Conservation (phyloP, 2,888 invertebrate species). For the Oxycera nigricornis region DNA sequence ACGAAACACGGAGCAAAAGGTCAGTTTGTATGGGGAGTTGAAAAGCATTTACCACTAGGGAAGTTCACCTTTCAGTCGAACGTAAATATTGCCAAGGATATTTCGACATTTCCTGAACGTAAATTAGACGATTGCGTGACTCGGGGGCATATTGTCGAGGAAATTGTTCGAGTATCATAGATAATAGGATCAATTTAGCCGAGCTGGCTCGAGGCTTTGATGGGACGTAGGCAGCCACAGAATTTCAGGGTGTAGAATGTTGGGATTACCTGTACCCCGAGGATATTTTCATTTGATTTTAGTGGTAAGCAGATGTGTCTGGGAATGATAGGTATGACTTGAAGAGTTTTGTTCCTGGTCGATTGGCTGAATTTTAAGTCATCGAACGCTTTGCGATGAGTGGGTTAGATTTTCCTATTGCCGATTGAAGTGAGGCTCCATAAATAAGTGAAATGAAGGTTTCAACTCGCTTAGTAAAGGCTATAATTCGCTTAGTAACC, state of each 20-base stretch:
- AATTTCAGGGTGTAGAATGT: neutral
- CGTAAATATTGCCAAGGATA: conserved; percentile 39
- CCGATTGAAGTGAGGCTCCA: too few species aligned
- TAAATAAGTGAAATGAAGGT: too few species aligned
- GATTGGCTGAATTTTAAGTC: neutral
- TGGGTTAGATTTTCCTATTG: too few species aligned
- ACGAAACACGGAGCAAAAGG: neutral
- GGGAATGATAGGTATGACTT: neutral
- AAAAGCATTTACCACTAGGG: neutral
- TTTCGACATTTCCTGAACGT: conserved; percentile 38
- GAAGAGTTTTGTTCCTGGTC: neutral
- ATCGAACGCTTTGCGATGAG: too few species aligned
- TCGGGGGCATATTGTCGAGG: conserved; percentile 30
- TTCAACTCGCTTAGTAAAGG: too few species aligned
- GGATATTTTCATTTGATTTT: conserved; percentile 30
- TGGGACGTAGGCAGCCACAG: neutral
- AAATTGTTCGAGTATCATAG: conserved; percentile 35
- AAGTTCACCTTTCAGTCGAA: conserved; percentile 19
- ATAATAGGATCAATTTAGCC: conserved; percentile 44
- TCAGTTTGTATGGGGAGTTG: conserved; percentile 3
- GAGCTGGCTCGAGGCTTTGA: conserved; percentile 15
- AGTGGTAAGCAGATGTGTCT: neutral
- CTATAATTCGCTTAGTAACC: too few species aligned
- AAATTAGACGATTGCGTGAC: conserved; percentile 44
- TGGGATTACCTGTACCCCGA: conserved; percentile 2